Evolutionary conservation across 2,113 vertebrate genomes (phyloP).

Genomic region (Origma solitaria): DNA sequence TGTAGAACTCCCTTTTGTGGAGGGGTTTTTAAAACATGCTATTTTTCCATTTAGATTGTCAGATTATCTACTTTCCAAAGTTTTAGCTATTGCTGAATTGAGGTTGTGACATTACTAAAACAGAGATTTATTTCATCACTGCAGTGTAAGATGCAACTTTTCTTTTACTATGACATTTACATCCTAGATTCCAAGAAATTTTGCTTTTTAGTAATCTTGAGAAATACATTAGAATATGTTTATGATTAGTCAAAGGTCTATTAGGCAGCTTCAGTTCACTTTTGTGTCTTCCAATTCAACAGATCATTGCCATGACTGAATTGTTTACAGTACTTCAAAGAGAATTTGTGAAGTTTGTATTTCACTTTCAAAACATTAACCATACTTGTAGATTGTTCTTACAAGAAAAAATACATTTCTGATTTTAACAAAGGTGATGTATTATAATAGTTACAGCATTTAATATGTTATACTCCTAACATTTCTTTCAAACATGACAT

Average conservation of each 20-base stretch:
- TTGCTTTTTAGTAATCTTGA: background rate
- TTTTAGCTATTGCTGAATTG: background rate
- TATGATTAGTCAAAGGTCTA: background rate
- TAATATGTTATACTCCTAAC: background rate
- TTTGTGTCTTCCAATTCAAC: background rate
- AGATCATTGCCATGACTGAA: background rate
- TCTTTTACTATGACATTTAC: background rate
- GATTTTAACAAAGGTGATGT: background rate
- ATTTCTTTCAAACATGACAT: background rate
- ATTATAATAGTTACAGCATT: background rate
- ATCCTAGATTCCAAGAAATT: background rate
- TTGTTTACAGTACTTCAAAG: background rate
- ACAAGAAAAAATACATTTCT: background rate
- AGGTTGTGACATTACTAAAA: background rate
- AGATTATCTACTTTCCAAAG: background rate
- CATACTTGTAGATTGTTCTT: background rate
- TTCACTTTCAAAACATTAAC: background rate
- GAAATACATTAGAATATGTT: background rate
- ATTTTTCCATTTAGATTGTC: background rate
- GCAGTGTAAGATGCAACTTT: background rate
- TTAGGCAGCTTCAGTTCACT: background rate
- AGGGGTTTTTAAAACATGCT: background rate
- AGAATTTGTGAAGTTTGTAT: background rate
- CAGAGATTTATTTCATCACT: background rate
- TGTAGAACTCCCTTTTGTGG: background rate